These are phyloP conservation scores for Epistrophe grossulariae DNA, from an alignment of 2,888 invertebrate species.

Conservation along the genomic window DNA sequence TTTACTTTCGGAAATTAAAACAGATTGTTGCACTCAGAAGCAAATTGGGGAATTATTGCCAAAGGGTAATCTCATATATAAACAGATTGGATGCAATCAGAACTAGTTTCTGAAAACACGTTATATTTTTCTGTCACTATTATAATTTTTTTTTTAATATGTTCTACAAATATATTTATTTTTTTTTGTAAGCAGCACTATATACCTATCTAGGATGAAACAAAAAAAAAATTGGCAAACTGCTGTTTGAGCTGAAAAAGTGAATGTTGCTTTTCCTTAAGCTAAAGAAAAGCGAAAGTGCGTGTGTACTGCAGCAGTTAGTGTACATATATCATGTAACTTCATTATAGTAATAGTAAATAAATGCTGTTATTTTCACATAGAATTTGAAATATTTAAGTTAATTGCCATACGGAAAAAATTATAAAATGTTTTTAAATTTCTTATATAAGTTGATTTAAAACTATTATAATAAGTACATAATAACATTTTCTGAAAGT, in stretches of 20 bases:
- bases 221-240: not conserved
- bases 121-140: conserved; percentile 17
- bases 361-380: not conserved
- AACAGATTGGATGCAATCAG: conserved; percentile 16
- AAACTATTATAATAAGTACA: too few relatives aligned
- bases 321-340: not conserved
- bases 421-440: not conserved
- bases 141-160: conserved; percentile 26
- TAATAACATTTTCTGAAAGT: too few relatives aligned
- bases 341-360: not conserved
- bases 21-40: not conserved
- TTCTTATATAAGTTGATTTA: too few relatives aligned
- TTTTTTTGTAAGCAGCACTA: not conserved
- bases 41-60: conserved; percentile 14
- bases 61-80: conserved; percentile 30
- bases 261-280: conserved; percentile 29
- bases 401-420: not conserved
- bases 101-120: conserved; percentile 36
- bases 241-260: conserved; percentile 5
- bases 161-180: conserved; percentile 3
- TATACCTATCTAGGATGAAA: not conserved
- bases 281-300: conserved; percentile 19
- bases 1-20: conserved; percentile 26
- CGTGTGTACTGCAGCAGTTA: not conserved
- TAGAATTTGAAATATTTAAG: not conserved